Percentiles rank a stretch among this genome's conserved stretches.
Conservation (phyloP, 2,113 vertebrate species). For the Lagenorhynchus albirostris region DNA sequence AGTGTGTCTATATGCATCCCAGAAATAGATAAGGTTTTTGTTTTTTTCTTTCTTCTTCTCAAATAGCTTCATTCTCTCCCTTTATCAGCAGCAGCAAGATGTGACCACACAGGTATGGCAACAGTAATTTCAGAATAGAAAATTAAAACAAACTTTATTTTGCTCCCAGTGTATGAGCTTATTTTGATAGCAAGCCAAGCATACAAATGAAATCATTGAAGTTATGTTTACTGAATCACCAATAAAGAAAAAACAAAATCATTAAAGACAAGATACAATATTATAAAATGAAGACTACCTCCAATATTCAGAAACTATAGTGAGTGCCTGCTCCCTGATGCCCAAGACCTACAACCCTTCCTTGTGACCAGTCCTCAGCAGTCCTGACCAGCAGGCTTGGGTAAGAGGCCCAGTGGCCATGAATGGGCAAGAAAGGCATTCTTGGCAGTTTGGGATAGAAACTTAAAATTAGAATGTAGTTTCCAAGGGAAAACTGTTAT, state of each 20-base stretch:
- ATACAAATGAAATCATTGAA: not conserved
- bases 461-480: conserved; percentile 32
- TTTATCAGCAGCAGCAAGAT: conserved; percentile 11
- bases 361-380: not conserved
- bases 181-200: not conserved
- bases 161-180: not conserved
- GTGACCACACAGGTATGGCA: not conserved
- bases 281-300: not conserved
- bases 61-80: not conserved
- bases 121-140: conserved; percentile 25
- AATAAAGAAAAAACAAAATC: not conserved
- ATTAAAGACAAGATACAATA: conserved; percentile 9
- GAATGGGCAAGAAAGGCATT: not conserved
- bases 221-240: not conserved
- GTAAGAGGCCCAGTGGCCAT: not conserved
- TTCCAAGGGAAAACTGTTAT: conserved; percentile 33
- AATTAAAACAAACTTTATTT: conserved; percentile 25
- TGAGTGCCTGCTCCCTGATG: not conserved
- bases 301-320: not conserved
- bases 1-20: not conserved
- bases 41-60: not conserved
- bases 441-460: not conserved
- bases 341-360: not conserved
- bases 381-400: not conserved
- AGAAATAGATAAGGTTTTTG: not conserved